Evolutionary conservation across 2,888 invertebrate species (phyloP).

Genomic region (Hypena proboscidalis): DNA sequence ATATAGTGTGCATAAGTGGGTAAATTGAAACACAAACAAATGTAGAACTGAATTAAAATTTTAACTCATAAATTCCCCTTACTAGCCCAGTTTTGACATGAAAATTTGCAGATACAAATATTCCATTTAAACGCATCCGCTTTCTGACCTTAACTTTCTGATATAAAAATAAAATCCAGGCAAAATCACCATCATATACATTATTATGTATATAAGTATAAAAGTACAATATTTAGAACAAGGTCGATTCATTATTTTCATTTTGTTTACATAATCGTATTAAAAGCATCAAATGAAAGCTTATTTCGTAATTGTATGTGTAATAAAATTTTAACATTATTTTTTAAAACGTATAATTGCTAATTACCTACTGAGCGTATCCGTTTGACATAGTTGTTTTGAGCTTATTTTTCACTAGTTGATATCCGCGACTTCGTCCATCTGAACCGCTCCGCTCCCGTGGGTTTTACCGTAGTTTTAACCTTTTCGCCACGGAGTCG

Average conservation of each 20-base stretch:
- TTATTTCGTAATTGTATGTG: constrained; percentile 24
- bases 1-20: too few relatives aligned
- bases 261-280: constrained; percentile 22
- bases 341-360: constrained; percentile 11
- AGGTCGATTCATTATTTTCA: constrained; percentile 31
- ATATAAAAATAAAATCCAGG: constrained; percentile 16
- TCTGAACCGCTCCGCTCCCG: too few relatives aligned
- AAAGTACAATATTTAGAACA: constrained; percentile 27
- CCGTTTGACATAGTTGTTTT: constrained; percentile 5
- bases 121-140: not conserved
- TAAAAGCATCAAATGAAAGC: constrained; percentile 29
- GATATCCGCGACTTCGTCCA: too few relatives aligned
- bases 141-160: constrained; percentile 32
- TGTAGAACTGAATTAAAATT: too few relatives aligned
- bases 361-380: constrained; percentile 7
- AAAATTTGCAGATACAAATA: not conserved
- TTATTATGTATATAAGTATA: constrained; percentile 15
- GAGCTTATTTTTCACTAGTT: too few relatives aligned
- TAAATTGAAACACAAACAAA: too few relatives aligned
- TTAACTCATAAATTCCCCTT: too few relatives aligned
- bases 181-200: constrained; percentile 9
- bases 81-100: too few relatives aligned
- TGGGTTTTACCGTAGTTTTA: too few relatives aligned
- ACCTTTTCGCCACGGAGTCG: too few relatives aligned
- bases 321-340: constrained; percentile 18